A percentile compares a stretch with the other conserved stretches of the same genome.
Evolutionary conservation across 2,888 invertebrate genomes (phyloP).

Genomic region (Hypomecis punctinalis): DNA sequence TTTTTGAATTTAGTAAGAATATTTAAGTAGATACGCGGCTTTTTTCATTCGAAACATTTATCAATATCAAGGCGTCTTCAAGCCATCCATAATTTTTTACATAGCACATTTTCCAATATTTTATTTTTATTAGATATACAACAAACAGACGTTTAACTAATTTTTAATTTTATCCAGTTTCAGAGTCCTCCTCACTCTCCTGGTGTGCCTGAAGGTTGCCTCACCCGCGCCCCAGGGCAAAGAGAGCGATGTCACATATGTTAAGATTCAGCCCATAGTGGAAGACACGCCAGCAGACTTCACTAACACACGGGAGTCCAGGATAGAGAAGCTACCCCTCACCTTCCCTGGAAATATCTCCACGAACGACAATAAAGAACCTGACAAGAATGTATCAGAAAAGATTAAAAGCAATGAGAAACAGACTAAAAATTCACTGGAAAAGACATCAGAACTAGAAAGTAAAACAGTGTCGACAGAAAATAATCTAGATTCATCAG

Average conservation of each 20-base stretch:
- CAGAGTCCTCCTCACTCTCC: slow-evolving; percentile 58
- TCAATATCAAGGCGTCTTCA: too few species aligned
- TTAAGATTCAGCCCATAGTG: slow-evolving; percentile 58
- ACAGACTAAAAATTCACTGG: slow-evolving; percentile 4
- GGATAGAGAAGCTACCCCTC: slow-evolving; percentile 60
- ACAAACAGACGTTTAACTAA: too few species aligned
- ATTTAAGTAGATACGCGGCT: too few species aligned
- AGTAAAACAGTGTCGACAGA: slow-evolving; percentile 22
- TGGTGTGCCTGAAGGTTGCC: slow-evolving; percentile 53
- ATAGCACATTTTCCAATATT: too few species aligned
- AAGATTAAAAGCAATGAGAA: neutral
- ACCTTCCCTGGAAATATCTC: slow-evolving; percentile 49
- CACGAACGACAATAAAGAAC: slow-evolving; percentile 16
- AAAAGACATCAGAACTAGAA: slow-evolving; percentile 13
- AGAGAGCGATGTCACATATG: slow-evolving; percentile 65
- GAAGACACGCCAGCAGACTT: slow-evolving; percentile 38
- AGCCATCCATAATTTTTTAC: too few species aligned
- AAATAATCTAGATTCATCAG: slow-evolving; percentile 17
- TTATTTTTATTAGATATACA: too few species aligned
- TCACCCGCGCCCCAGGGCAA: slow-evolving; percentile 62
- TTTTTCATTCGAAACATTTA: too few species aligned
- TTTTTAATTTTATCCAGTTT: slow-evolving; percentile 40
- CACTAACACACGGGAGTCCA: slow-evolving; percentile 47
- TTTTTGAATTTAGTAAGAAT: neutral
- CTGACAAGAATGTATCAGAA: slow-evolving; percentile 10